phyloP scores from a whole-genome alignment of 2,888 invertebrate species.

The Corbicula japonica region DNA sequence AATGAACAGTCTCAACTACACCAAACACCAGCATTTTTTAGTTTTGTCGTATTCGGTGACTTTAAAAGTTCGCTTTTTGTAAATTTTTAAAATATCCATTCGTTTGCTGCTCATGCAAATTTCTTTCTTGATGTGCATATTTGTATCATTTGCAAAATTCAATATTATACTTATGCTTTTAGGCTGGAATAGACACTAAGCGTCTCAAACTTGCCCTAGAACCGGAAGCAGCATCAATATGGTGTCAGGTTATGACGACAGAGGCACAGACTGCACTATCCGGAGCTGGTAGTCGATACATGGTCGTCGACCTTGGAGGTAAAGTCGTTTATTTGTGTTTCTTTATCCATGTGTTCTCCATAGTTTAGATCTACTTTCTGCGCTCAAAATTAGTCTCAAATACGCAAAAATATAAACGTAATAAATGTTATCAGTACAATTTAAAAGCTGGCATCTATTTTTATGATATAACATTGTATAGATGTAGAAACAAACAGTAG shows the following conservation, averaged over 20 bases:
- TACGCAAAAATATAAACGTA: too few relatives aligned
- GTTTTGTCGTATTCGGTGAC: background rate
- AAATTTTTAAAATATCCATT: background rate
- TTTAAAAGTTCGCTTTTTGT: background rate
- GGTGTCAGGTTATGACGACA: slow-evolving; percentile 5
- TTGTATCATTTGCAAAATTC: background rate
- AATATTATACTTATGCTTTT: background rate
- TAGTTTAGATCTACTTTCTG: background rate
- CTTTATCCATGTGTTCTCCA: background rate
- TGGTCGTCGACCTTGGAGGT: slow-evolving; percentile 13
- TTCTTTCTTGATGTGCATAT: background rate
- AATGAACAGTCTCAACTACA: background rate
- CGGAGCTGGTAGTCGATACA: slow-evolving; percentile 2
- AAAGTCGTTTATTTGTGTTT: background rate
- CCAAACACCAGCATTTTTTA: background rate
- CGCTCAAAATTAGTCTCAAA: too few relatives aligned
- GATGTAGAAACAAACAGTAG: too few relatives aligned
- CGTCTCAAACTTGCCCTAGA: slow-evolving; percentile 13
- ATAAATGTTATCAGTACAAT: too few relatives aligned
- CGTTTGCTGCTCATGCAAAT: background rate
- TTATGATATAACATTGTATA: too few relatives aligned
- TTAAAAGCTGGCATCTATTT: too few relatives aligned
- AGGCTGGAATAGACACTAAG: slow-evolving; percentile 16
- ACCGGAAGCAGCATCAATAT: slow-evolving; percentile 26
- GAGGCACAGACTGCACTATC: background rate